Percentiles rank a stretch among this genome's conserved stretches.
phyloP scores from a whole-genome alignment of 2,797 vertebrate species.

The Siniperca scherzeri region DNA sequence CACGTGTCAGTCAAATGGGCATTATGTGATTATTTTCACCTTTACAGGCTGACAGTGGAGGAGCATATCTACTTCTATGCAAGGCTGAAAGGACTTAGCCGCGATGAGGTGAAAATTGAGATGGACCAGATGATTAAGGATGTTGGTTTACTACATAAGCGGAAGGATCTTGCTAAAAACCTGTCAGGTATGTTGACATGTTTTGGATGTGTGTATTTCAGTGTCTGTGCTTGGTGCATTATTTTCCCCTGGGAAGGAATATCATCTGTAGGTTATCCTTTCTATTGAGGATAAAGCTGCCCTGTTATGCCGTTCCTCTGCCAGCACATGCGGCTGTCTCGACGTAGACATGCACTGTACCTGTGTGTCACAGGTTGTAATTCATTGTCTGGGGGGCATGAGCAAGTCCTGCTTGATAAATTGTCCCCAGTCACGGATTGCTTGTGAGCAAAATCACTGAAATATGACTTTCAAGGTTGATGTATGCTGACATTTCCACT shows the following conservation, averaged over 20 bases:
- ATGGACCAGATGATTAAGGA: slow-evolving; percentile 95
- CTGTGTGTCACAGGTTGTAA: slow-evolving; percentile 73
- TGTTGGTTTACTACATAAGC: slow-evolving; percentile 94
- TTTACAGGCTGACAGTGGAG: slow-evolving; percentile 94
- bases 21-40: slow-evolving; percentile 1
- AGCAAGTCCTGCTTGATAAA: slow-evolving; percentile 74
- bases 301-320: neutral
- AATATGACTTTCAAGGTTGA: slow-evolving; percentile 84
- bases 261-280: slow-evolving; percentile 56
- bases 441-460: slow-evolving; percentile 81
- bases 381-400: slow-evolving; percentile 72
- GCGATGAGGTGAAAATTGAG: slow-evolving; percentile 90
- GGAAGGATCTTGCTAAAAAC: slow-evolving; percentile 93
- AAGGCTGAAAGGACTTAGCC: slow-evolving; percentile 90
- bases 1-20: slow-evolving; percentile 6
- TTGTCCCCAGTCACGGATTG: slow-evolving; percentile 74
- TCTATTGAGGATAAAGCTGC: slow-evolving; percentile 28
- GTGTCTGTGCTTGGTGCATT: neutral
- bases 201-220: neutral
- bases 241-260: slow-evolving; percentile 38
- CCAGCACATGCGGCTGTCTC: slow-evolving; percentile 15
- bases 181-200: slow-evolving; percentile 87
- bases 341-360: slow-evolving; percentile 37
- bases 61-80: slow-evolving; percentile 99
- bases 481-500: slow-evolving; percentile 82